phyloP scores from a whole-genome alignment of 2,113 vertebrate genomes.

The Syrmaticus mikado region DNA sequence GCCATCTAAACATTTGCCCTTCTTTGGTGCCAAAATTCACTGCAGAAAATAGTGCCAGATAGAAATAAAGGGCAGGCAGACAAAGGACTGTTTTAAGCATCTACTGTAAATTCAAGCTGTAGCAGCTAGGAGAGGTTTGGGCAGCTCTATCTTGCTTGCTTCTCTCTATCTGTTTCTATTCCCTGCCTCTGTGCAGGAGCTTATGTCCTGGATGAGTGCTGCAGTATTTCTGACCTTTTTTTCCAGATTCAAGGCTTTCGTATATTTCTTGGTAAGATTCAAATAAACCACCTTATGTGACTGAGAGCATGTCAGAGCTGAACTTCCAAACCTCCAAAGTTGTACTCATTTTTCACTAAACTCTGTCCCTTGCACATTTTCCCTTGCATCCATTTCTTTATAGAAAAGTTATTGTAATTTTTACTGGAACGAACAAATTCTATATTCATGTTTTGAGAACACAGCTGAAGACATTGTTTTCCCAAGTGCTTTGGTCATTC shows the following conservation, averaged over 20 bases:
- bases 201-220: not conserved
- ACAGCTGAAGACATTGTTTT: constrained; percentile 2
- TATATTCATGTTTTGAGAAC: not conserved
- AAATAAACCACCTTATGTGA: not conserved
- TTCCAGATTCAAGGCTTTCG: not conserved
- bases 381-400: not conserved
- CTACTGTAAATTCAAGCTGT: not conserved
- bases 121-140: not conserved
- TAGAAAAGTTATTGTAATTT: not conserved
- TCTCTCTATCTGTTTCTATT: not conserved
- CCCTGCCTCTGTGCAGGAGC: not conserved
- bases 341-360: not conserved
- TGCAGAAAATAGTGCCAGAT: not conserved
- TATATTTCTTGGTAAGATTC: not conserved
- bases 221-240: not conserved
- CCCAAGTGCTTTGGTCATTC: not conserved
- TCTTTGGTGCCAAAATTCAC: not conserved
- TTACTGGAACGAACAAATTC: not conserved
- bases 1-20: constrained; percentile 19
- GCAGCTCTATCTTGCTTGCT: not conserved
- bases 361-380: not conserved
- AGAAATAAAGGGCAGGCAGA: not conserved
- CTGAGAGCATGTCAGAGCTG: not conserved
- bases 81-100: not conserved
- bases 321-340: not conserved